Base-by-base conservation (phyloP, 2,888 invertebrate genomes). In the Epiblema foenella region DNA sequence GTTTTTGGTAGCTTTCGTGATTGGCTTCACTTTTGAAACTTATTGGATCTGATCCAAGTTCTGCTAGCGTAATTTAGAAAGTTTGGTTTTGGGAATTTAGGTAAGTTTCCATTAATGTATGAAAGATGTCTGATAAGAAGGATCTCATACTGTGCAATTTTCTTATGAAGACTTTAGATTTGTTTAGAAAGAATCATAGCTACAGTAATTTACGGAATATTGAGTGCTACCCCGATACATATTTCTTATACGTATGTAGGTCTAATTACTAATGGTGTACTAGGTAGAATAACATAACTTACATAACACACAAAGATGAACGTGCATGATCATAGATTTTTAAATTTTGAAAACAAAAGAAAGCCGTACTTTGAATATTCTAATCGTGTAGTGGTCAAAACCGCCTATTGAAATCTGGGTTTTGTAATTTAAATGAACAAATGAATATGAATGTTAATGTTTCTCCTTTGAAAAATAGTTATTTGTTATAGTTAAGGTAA, bases 21-120 rank as follows among this genome's bases (percentile, higher is more conserved):
- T 69, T 63, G 20, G 18, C 11, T 33, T 33, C 5, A 33, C 24
- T 54, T 58, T 60, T 60, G 52, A 63, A 60, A 51, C 37, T 18
- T 52, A 42, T 54, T 68, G 59, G 65, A 68, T 56, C 15, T 37
- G 18, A n/a, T 62, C 65, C 65, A 65, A 65, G 37, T 10, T 9
- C 12, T 60, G 1, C 3, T 8, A 46, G 1, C 15, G 24, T 39
- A 54, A 64, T 54, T 64, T 54, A 39, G 54, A 64, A 37, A 54
- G 52, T 64, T n/a, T 37, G 0, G 10, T 49, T 17, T 52, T 52
- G 37, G 51, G 17, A 39, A 39, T 18, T 63, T 7, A 1, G 24
- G 24, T 54, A 56, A 29, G 29, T 15, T 24, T 24, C 24, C 24
- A 24, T 1, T 24, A 24, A 1, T 24, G 24, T 24, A 24, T 4